Evolutionary conservation across 2,888 invertebrate genomes (phyloP).

Genomic region (Nomada lathburiana): DNA sequence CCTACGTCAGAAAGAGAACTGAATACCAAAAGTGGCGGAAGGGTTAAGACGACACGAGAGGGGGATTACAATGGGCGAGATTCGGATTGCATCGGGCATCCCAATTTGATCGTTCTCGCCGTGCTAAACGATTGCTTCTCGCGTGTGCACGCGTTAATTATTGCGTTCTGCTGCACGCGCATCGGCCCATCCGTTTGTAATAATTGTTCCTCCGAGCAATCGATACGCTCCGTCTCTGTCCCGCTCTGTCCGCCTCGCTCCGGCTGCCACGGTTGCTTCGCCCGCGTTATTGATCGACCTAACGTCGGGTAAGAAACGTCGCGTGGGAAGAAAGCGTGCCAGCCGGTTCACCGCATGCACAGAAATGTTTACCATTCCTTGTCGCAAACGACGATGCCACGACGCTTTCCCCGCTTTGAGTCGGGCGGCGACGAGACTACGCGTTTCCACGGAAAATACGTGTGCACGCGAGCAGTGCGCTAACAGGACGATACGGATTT

Average conservation of each 20-base stretch:
- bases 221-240: constrained; percentile 52
- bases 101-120: constrained; percentile 27
- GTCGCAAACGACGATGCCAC: not conserved
- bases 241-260: constrained; percentile 29
- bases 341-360: constrained; percentile 60
- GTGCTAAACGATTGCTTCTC: constrained; percentile 43
- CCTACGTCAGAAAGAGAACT: not conserved
- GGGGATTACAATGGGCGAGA: not conserved
- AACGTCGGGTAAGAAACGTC: constrained; percentile 70
- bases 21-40: not conserved
- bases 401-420: not conserved
- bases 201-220: constrained; percentile 72
- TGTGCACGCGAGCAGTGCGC: not conserved
- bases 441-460: not conserved
- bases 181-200: constrained; percentile 66
- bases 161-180: constrained; percentile 49
- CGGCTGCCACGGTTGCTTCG: constrained; percentile 25
- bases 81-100: constrained; percentile 4
- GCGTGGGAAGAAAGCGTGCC: constrained; percentile 73
- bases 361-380: constrained; percentile 62
- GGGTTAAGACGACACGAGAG: not conserved
- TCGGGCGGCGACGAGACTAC: no score
- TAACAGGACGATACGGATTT: not conserved
- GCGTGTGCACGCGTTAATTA: constrained; percentile 50
- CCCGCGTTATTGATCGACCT: constrained; percentile 69